A percentile compares a stretch with the other conserved stretches of the same genome.
These are phyloP conservation scores for Thaumatotibia leucotreta DNA, from an alignment of 1,140 invertebrate species.

Conservation along the genomic window DNA sequence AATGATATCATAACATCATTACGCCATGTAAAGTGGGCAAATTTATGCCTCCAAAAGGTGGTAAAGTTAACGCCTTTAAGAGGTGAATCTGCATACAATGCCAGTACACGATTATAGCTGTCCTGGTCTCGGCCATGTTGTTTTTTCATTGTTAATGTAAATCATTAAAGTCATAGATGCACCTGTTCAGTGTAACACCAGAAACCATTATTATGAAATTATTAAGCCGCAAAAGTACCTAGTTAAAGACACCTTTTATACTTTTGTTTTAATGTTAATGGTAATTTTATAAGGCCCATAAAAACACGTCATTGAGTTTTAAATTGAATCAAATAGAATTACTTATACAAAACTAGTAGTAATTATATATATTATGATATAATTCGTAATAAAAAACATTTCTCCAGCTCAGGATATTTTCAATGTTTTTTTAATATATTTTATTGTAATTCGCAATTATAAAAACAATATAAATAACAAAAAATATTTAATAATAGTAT, in stretches of 20 bases:
- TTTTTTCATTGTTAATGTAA: conserved; percentile 21
- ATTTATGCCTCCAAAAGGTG: conserved; percentile 54
- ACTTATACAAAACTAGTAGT: too few species aligned
- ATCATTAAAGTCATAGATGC: conserved; percentile 6
- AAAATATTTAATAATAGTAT: too few species aligned
- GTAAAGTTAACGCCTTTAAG: conserved; percentile 47
- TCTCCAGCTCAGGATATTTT: too few species aligned
- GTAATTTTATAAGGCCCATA: neutral
- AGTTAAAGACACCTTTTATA: neutral
- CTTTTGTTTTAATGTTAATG: neutral
- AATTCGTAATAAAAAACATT: too few species aligned
- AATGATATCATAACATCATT: conserved; percentile 50
- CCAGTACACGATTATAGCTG: conserved; percentile 24
- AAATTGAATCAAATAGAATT: too few species aligned
- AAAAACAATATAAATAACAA: too few species aligned
- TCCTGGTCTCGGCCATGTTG: conserved; percentile 16
- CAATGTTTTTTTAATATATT: too few species aligned
- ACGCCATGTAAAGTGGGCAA: conserved; percentile 38
- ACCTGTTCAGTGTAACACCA: neutral
- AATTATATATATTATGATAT: too few species aligned
- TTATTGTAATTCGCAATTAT: too few species aligned
- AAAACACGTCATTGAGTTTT: too few species aligned
- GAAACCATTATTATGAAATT: neutral
- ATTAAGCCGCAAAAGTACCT: neutral
- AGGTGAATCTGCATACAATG: conserved; percentile 64